Percentiles rank a stretch among this genome's conserved stretches.
Conservation (phyloP, 2,113 vertebrate species). For the Malaclemys terrapin region DNA sequence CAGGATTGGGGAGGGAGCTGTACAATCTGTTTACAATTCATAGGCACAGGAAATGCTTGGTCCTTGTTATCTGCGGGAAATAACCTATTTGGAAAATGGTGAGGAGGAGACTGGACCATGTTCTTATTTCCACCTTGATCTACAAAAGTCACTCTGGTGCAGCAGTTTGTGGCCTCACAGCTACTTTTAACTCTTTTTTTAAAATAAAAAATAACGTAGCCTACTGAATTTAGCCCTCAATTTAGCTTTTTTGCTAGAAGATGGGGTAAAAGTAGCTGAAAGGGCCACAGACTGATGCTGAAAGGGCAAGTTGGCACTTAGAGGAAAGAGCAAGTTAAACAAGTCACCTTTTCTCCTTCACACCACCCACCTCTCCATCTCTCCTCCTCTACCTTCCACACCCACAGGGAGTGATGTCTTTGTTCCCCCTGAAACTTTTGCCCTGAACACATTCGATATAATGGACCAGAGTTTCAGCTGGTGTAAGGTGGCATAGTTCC, state of each 20-base stretch:
- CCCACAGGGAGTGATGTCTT: background rate
- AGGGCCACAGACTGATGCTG: too few species aligned
- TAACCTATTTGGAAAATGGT: background rate
- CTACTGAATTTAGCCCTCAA: background rate
- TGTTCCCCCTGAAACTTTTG: background rate
- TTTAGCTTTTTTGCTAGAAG: background rate
- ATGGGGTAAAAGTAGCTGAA: background rate
- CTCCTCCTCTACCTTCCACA: background rate
- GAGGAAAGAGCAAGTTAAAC: background rate
- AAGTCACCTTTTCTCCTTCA: background rate
- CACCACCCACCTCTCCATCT: background rate
- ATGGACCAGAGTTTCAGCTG: background rate
- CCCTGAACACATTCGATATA: background rate
- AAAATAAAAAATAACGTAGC: background rate
- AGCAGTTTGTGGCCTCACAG: background rate
- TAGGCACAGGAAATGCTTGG: background rate
- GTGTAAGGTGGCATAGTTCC: background rate
- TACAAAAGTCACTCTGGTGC: background rate
- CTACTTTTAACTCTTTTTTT: background rate
- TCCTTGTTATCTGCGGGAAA: background rate
- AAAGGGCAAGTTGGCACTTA: background rate
- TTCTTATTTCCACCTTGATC: background rate
- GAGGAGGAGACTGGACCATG: background rate
- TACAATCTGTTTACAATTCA: rapidly evolving
- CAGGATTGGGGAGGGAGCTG: background rate